Percentiles rank a stretch among this genome's conserved stretches.
phyloP scores from a whole-genome alignment of 1,140 invertebrate species.

The Apis florea region DNA sequence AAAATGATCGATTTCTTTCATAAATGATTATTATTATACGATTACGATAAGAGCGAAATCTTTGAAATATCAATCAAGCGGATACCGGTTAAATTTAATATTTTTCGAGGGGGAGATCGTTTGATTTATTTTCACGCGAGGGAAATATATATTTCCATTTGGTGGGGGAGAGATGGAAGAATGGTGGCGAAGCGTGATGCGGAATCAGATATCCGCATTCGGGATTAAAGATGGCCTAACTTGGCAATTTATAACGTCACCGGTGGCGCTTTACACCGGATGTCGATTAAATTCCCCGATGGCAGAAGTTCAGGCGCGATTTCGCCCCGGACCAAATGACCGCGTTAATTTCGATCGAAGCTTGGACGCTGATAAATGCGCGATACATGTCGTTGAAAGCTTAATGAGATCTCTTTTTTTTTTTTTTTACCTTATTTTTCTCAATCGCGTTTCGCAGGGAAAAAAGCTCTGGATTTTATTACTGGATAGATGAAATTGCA shows the following conservation, averaged over 20 bases:
- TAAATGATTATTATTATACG: too few species aligned
- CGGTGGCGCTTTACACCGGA: neutral
- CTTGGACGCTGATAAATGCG: neutral
- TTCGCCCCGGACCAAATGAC: neutral
- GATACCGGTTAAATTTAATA: too few species aligned
- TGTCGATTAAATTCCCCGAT: constrained; percentile 15
- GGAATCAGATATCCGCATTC: neutral
- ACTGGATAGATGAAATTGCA: too few species aligned
- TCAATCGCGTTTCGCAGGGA: neutral
- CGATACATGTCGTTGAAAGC: neutral
- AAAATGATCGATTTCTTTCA: too few species aligned
- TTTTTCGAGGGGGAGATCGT: too few species aligned
- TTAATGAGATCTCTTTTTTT: neutral
- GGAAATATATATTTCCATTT: too few species aligned
- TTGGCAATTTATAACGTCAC: constrained; percentile 30
- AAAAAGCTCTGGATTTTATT: too few species aligned
- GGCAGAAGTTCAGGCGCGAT: constrained; percentile 1
- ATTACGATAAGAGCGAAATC: too few species aligned
- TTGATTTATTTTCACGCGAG: too few species aligned
- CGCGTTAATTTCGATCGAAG: constrained; percentile 35
- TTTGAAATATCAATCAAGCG: too few species aligned
- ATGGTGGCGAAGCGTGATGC: too few species aligned
- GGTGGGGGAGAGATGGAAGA: too few species aligned
- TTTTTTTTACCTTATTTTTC: neutral
- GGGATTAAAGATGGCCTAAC: constrained; percentile 15